Evolutionary conservation across 2,113 vertebrate genomes (phyloP).

Genomic region (Crotophaga sulcirostris): DNA sequence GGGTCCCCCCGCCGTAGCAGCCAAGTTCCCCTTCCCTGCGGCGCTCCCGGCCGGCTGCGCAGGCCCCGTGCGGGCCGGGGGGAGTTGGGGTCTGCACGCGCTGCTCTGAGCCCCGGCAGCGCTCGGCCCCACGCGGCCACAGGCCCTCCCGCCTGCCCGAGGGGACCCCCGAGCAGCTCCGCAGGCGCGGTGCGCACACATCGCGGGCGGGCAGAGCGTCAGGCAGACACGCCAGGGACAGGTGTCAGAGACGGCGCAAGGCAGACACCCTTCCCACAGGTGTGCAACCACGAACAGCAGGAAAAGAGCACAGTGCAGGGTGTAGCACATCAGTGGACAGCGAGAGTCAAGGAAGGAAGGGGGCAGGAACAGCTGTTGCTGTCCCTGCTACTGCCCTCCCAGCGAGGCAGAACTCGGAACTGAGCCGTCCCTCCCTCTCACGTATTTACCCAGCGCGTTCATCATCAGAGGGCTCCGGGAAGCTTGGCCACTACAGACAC

Average conservation of each 20-base stretch:
- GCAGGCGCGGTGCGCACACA: too few species aligned
- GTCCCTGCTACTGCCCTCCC: neutral
- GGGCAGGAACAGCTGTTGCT: neutral
- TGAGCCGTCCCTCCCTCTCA: neutral
- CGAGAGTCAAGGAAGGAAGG: neutral
- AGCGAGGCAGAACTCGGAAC: neutral
- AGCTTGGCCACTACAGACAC: neutral
- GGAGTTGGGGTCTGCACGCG: too few species aligned
- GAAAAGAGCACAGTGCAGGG: accelerated
- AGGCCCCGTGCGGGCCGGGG: too few species aligned
- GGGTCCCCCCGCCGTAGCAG: too few species aligned
- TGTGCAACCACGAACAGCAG: neutral
- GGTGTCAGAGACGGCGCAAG: neutral
- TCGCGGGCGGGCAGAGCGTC: neutral
- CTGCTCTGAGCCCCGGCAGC: too few species aligned
- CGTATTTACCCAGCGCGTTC: neutral
- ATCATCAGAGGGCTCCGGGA: neutral
- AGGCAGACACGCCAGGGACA: accelerated
- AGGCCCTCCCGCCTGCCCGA: neutral
- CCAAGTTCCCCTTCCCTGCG: too few species aligned
- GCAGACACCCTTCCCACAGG: neutral
- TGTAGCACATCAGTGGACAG: neutral
- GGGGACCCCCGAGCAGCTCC: neutral
- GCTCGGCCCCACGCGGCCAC: too few species aligned
- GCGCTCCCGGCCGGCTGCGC: too few species aligned